Evolutionary conservation across 2,797 vertebrate species (phyloP), one percentile per base, ranked within the genome.

Genomic region (Enteromius trimaculatus): DNA sequence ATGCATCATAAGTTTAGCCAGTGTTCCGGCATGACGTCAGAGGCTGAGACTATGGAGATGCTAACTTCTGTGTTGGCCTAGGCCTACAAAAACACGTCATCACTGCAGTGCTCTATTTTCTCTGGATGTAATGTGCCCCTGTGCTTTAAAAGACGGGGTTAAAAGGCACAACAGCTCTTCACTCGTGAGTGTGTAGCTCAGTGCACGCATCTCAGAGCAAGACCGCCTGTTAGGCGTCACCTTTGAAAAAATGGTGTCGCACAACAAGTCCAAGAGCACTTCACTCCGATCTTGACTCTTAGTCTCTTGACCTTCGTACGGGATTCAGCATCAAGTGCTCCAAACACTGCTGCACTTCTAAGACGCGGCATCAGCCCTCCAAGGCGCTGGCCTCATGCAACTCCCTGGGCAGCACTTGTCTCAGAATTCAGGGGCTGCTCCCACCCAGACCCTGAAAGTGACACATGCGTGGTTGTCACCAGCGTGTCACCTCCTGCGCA

Each of bases 401-500:
- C 89, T 92, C 93, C 91, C 91, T 82, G 88, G 88, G 90, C 90
- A 90, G 88, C 89, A 80, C 89, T 92, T 90, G 88, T 91, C 90
- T 91, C 90, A 92, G 91, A 93, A 93, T 92, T 89, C 84, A 89
- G 88, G 92, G 86, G 87, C 58, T 77, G 89, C 89, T 95, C 93
- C 94, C 93, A 94, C 93, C 94, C 91, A 92, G 89, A 90, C 89
- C 88, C 88, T 91, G 90, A 94, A 94, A 93, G 93, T 93, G 93
- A 95, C 93, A 95, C 91, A 92, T 88, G 93, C 91, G 92, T 91
- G 91, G 90, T 92, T 93, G 93, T 94, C 89, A 84, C 91, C 91
- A 92, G 89, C 83, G 90, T 94, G 94, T 95, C 95, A 95, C 93
- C 94, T 93, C 93, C 91, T 93, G 92, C 83, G 90, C 89, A 89